A percentile compares a stretch with the other conserved stretches of the same genome.
phyloP scores from a whole-genome alignment of 92 coral and sea anemone species.

The Heliopora coerulea region DNA sequence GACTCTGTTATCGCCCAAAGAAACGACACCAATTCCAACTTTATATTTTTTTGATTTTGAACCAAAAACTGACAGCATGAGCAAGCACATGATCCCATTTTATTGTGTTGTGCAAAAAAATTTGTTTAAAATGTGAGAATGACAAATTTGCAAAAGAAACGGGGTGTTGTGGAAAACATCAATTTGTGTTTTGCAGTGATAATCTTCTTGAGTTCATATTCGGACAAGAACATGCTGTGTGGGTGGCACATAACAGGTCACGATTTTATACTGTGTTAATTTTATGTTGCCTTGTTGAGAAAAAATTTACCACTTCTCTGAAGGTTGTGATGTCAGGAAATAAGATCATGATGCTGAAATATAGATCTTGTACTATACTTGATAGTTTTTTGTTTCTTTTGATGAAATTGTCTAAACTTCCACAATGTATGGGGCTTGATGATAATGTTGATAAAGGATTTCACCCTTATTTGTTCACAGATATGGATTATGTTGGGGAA shows the following conservation, averaged over 20 bases:
- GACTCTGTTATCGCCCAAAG: no score
- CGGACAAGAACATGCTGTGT: neutral
- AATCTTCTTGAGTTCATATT: neutral
- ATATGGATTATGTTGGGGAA: constrained; percentile 29
- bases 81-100: constrained; percentile 9
- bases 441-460: constrained; percentile 8
- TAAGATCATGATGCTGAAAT: constrained; percentile 3
- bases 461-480: constrained; percentile 12
- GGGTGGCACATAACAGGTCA: constrained; percentile 35
- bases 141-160: neutral
- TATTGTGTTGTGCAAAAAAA: constrained; percentile 30
- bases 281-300: neutral
- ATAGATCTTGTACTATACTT: neutral
- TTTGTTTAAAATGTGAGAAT: constrained; percentile 12
- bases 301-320: constrained; percentile 2
- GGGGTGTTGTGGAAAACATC: constrained; percentile 23
- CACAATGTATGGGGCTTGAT: constrained; percentile 21
- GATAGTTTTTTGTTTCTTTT: constrained; percentile 8
- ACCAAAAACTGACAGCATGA: constrained; percentile 5
- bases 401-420: constrained; percentile 13
- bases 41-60: constrained; percentile 33
- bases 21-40: no score
- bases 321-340: constrained; percentile 11
- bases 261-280: constrained; percentile 25
- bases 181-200: neutral